Conservation (phyloP, 2,113 vertebrate species). For the Rhagologus leucostigma region DNA sequence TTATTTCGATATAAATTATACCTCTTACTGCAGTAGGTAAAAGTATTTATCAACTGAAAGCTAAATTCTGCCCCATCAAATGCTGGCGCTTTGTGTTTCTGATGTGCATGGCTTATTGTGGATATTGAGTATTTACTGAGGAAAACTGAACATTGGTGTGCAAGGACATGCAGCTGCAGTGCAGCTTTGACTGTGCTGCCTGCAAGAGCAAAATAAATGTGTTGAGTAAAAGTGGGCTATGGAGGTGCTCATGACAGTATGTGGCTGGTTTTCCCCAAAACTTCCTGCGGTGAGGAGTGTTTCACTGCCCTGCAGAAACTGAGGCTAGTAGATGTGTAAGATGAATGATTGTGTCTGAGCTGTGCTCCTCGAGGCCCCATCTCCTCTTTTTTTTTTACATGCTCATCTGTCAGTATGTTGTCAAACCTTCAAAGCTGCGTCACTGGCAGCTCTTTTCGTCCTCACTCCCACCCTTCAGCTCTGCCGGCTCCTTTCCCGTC, state of each 20-base stretch:
- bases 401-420: not conserved
- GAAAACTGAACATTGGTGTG: fast-evolving
- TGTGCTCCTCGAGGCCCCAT: not conserved
- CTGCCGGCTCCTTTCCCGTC: fast-evolving
- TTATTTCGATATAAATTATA: not conserved
- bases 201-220: not conserved
- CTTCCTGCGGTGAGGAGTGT: not conserved
- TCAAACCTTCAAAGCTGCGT: not conserved
- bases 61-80: not conserved
- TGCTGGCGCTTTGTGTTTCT: not conserved
- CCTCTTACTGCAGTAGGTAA: not conserved
- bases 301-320: not conserved
- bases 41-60: not conserved
- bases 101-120: fast-evolving
- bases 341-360: not conserved
- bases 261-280: not conserved
- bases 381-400: not conserved
- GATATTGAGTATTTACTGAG: not conserved
- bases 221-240: not conserved
- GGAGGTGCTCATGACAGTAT: not conserved
- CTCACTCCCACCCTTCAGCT: not conserved
- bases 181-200: not conserved
- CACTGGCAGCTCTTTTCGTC: not conserved
- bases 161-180: not conserved
- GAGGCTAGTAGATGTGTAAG: not conserved